Percentiles rank a stretch among this genome's conserved stretches.
phyloP scores from a whole-genome alignment of 1,140 invertebrate genomes.

The Eumeta japonica region DNA sequence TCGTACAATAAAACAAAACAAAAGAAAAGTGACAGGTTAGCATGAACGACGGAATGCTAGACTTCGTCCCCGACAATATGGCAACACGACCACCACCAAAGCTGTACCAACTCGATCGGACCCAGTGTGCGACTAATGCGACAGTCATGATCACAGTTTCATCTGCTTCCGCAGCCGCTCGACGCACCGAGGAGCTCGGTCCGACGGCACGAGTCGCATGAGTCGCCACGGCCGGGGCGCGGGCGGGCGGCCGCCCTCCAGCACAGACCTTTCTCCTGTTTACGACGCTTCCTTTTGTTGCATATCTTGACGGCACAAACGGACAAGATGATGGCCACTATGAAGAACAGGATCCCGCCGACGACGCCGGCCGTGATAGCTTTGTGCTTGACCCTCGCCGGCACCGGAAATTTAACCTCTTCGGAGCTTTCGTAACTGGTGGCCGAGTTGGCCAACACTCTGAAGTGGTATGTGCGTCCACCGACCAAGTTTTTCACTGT shows the following conservation, averaged over 20 bases:
- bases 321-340: slow-evolving; percentile 92
- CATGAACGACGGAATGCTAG: no score
- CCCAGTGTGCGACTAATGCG: no score
- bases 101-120: no score
- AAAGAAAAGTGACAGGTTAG: no score
- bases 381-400: slow-evolving; percentile 86
- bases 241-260: slow-evolving; percentile 35
- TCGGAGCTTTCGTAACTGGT: slow-evolving; percentile 81
- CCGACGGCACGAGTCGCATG: no score
- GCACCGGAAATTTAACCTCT: slow-evolving; percentile 82
- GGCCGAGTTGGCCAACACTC: slow-evolving; percentile 81
- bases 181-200: no score
- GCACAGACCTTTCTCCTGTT: slow-evolving; percentile 88
- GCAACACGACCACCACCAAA: no score
- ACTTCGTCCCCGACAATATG: slow-evolving; percentile 35
- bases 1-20: no score
- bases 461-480: slow-evolving; percentile 86
- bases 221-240: no score
- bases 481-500: slow-evolving; percentile 88
- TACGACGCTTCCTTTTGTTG: slow-evolving; percentile 92
- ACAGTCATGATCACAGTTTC: no score
- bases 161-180: slow-evolving; percentile 8
- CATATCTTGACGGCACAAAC: slow-evolving; percentile 96
- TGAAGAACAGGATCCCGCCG: slow-evolving; percentile 93
- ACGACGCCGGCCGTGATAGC: slow-evolving; percentile 91